Base-by-base conservation (phyloP, 2,888 invertebrate species). In the Caenorhabditis zanzibari region DNA sequence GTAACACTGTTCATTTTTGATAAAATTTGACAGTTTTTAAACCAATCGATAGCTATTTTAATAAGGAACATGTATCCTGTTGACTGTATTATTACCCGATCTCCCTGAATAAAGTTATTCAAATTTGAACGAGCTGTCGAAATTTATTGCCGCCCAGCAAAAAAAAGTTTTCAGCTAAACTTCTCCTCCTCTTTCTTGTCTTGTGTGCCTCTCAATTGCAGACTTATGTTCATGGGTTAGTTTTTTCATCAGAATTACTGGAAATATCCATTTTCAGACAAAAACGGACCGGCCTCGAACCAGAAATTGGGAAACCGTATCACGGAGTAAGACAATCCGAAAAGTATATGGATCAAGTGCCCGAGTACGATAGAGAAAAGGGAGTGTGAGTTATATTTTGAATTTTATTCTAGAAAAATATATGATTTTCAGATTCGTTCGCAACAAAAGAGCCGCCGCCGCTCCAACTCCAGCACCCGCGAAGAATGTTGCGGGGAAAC, bases 161-260 rank as follows among this genome's bases (percentile, higher is more conserved):
- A n/a, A n/a, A n/a, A n/a, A n/a, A n/a, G n/a, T 14, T 44, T 75
- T 64, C 75, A 75, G 75, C 58, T 41, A 66, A 75, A 75, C 75
- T 75, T 66, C 66, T 75, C 58, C 47, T 64, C 19, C 66, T 75
- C 66, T 66, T 75, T 56, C 64, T 75, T 38, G 64, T 44, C 66
- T 22, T 75, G 19, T 64, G 66, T 66, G 64, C 56, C 26, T 10
- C 63, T 64, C 74, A 74, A 52, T 56, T 74, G 61, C 28, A 56
- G 54, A 35, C 14, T 24, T 38, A 32, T 44, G 75, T 66, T 32
- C n/a, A 66, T 44, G 75, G 75, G 75, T 75, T 28, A 28, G 38
- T 49, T 52, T 52, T 19, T 12, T n/a, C n/a, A n/a, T n/a, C n/a
- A n/a, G 22, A 47, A 32, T 0, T 44, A 0, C 14, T 19, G 14